Conservation (phyloP, 2,888 invertebrate genomes). For the Allophyes oxyacanthae region DNA sequence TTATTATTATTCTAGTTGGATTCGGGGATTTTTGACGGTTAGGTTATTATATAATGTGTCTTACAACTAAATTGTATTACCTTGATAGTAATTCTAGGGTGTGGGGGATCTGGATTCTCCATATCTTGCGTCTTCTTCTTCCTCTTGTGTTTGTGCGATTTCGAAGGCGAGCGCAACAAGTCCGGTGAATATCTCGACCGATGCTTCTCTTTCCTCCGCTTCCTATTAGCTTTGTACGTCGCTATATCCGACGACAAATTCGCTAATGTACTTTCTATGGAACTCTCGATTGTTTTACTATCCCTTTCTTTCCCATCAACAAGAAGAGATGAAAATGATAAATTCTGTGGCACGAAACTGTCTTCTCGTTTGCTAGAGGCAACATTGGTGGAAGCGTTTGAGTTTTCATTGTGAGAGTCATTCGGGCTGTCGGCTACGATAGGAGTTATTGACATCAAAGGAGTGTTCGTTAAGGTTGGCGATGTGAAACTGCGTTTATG, state of each 20-base stretch:
- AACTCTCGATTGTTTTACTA: slow-evolving; percentile 83
- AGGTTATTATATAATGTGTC: too few relatives aligned
- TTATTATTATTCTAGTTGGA: too few relatives aligned
- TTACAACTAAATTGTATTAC: slow-evolving; percentile 74
- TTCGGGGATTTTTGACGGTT: too few relatives aligned
- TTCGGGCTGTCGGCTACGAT: slow-evolving; percentile 86
- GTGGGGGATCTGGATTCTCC: slow-evolving; percentile 87
- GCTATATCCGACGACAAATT: slow-evolving; percentile 86
- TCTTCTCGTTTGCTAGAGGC: slow-evolving; percentile 66
- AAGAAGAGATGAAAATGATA: slow-evolving; percentile 86
- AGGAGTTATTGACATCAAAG: slow-evolving; percentile 87
- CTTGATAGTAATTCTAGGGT: slow-evolving; percentile 95
- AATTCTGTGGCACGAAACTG: slow-evolving; percentile 76
- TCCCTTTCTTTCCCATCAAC: slow-evolving; percentile 81
- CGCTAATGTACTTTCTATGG: slow-evolving; percentile 83
- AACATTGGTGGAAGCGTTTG: slow-evolving; percentile 79
- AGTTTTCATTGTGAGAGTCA: slow-evolving; percentile 86
- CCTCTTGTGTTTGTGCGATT: slow-evolving; percentile 94
- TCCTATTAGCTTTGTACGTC: slow-evolving; percentile 90
- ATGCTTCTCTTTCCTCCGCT: slow-evolving; percentile 93
- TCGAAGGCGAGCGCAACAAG: slow-evolving; percentile 90
- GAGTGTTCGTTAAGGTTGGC: slow-evolving; percentile 85
- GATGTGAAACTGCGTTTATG: slow-evolving; percentile 86
- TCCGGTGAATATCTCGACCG: slow-evolving; percentile 93
- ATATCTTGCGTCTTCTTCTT: slow-evolving; percentile 94